phyloP scores from a whole-genome alignment of 2,113 vertebrate genomes.

The Crocuta crocuta region DNA sequence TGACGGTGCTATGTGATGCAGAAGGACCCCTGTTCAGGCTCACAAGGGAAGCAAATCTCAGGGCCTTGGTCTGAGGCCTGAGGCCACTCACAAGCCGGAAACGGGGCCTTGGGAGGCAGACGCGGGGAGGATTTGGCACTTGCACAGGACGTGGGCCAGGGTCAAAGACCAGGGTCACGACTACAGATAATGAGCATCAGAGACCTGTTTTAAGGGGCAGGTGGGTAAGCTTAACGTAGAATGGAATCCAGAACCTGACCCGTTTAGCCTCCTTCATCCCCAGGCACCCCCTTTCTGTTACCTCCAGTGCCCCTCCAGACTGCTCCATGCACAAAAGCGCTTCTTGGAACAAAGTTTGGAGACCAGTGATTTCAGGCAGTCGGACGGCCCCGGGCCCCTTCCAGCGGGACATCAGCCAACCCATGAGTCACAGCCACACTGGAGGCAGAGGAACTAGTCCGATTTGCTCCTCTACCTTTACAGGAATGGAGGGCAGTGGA shows the following conservation, averaged over 20 bases:
- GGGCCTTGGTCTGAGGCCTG: not conserved
- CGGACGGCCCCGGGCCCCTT: not conserved
- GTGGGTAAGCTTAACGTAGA: not conserved
- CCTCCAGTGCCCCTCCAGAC: not conserved
- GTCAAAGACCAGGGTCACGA: not conserved
- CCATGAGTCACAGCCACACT: not conserved
- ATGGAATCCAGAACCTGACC: not conserved
- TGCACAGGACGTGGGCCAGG: not conserved
- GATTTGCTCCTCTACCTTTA: not conserved
- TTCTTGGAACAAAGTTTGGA: not conserved
- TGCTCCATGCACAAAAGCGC: not conserved
- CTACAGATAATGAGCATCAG: not conserved
- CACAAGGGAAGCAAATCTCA: not conserved
- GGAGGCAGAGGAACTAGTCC: not conserved
- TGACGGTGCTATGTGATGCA: not conserved
- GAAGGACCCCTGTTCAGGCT: not conserved
- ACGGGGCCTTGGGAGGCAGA: not conserved
- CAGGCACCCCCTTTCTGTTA: not conserved
- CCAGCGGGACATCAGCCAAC: not conserved
- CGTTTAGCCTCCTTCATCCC: not conserved
- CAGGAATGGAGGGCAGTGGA: not conserved
- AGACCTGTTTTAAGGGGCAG: not conserved
- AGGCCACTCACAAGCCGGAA: not conserved
- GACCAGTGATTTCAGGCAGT: not conserved
- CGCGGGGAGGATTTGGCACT: not conserved